Base-by-base conservation (phyloP, 23 tunicate genomes). In the Styela clava region DNA sequence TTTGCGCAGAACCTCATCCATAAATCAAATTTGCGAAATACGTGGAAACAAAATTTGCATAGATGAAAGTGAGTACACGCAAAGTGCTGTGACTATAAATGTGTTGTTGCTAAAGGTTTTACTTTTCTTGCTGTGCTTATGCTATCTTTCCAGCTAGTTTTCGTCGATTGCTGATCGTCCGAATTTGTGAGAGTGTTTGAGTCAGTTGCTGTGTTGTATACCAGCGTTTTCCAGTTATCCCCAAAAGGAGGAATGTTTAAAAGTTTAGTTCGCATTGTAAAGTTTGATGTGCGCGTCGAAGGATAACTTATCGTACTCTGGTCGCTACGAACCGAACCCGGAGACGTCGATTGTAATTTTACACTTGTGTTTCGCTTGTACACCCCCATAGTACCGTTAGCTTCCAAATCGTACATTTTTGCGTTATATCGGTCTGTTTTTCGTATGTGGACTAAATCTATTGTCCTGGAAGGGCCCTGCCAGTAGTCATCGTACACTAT, bases 221-320 rank as follows among this genome's bases (percentile, higher is more conserved):
- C 30, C 24, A 67, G 22, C 0, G 71, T 67, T 67, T 29, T 67
- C 2, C 30, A 67, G 31, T 67, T 29, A 29, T 29, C 31, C 21
- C 30, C 31, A 25, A 29, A 29, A 22, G 71, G 31, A 1, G 1
- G 71, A 27, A 27, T 67, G 71, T 67, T 67, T 67, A 67, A 25
- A 22, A 67, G 16, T 16, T 67, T 67, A 1, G 2, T 67, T 67
- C 2, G 56, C 56, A 44, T 44, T 44, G 56, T 44, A 12, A 44
- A 44, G 12, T 44, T 52, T 7, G 64, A 44, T 25, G 29, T 44
- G 20, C 16, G 25, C 64, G 81, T 33, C 32, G 81, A 76, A 1
- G 81, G 81, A 29, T 76, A 44, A 31, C 81, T 76, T 36, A 76
- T 29, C 0, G 81, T 76, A 44, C 81, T 76, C 19, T 76, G 52